These are phyloP conservation scores for Origma solitaria DNA, from an alignment of 2,113 vertebrate genomes.

Conservation along the genomic window DNA sequence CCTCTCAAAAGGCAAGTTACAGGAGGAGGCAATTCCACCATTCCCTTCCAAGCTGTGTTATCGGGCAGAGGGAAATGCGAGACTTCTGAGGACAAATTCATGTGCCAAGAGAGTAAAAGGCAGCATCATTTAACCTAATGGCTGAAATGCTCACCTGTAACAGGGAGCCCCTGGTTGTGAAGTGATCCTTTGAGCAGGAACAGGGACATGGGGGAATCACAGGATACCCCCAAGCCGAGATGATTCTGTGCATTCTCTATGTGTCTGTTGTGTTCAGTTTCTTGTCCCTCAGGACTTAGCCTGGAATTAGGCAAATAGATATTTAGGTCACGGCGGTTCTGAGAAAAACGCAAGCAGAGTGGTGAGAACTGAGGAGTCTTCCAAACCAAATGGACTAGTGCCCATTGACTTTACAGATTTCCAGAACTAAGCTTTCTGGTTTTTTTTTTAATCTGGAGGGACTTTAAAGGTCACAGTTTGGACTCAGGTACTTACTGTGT, in stretches of 20 bases:
- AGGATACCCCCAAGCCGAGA: neutral
- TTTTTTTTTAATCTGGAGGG: neutral
- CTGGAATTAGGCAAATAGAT: neutral
- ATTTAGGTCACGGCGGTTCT: neutral
- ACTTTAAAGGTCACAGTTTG: neutral
- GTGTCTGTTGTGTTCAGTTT: neutral
- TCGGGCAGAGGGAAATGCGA: neutral
- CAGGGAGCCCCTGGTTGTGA: neutral
- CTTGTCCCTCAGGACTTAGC: neutral
- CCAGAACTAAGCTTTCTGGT: neutral
- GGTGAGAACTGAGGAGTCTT: neutral
- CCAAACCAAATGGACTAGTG: neutral
- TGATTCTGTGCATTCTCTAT: neutral
- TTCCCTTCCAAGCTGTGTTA: neutral
- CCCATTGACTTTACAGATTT: neutral
- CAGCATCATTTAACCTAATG: neutral
- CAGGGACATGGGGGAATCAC: neutral
- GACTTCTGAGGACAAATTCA: neutral
- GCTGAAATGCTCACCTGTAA: neutral
- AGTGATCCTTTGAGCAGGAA: neutral
- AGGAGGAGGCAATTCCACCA: neutral
- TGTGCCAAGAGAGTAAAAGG: neutral
- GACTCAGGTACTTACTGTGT: neutral
- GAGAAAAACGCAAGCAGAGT: neutral
- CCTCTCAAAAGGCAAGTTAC: neutral